Conservation (phyloP, 2,797 vertebrate genomes). For the Petrocephalus sullivani region DNA sequence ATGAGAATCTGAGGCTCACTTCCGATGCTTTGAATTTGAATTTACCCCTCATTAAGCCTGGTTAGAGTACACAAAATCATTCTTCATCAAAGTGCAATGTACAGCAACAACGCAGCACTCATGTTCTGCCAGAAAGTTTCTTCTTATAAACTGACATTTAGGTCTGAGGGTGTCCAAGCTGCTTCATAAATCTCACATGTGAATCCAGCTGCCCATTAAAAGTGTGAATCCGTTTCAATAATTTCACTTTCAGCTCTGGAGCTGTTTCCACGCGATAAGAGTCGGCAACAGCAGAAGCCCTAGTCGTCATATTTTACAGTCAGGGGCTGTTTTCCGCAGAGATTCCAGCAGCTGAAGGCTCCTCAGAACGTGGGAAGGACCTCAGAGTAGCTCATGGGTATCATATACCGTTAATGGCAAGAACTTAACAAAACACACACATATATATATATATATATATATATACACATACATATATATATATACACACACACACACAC, state of each 20-base stretch:
- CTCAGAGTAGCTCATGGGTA: not conserved
- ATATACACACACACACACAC: too few species aligned
- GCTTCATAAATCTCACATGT: constrained; percentile 43
- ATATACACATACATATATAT: too few species aligned
- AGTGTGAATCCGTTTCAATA: constrained; percentile 38
- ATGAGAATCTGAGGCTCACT: too few species aligned
- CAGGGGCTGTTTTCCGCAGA: constrained; percentile 26
- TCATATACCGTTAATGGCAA: not conserved
- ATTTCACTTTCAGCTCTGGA: constrained; percentile 43
- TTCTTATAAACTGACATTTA: constrained; percentile 23
- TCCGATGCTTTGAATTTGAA: too few species aligned
- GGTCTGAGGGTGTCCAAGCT: constrained; percentile 31
- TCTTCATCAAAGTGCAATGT: too few species aligned
- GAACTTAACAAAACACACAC: not conserved
- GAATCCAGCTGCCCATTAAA: constrained; percentile 40
- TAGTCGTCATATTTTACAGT: constrained; percentile 43
- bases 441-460: too few species aligned
- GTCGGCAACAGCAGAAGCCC: constrained; percentile 26
- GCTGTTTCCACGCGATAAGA: constrained; percentile 48
- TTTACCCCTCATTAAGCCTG: too few species aligned
- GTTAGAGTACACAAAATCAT: too few species aligned
- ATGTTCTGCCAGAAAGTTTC: not conserved
- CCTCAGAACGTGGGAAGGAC: not conserved
- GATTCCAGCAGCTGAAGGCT: not conserved
- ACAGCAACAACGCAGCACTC: not conserved